Conservation (phyloP, 1,140 invertebrate species). For the Metopolophium dirhodum region DNA sequence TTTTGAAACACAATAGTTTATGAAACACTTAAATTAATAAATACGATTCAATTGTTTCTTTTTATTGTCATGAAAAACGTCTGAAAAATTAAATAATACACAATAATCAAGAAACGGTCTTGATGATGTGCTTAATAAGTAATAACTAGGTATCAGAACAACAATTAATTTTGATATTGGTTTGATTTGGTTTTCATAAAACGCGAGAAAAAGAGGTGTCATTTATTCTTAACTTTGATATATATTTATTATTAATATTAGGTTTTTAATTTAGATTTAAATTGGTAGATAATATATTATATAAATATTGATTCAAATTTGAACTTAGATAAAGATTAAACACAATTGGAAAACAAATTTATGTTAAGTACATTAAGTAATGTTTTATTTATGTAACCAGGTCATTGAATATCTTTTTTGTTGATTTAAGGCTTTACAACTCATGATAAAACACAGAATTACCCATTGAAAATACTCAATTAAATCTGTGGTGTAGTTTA, state of each 20-base stretch:
- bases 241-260: not conserved
- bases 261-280: not conserved
- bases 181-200: too few species aligned
- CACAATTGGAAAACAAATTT: not conserved
- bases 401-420: not conserved
- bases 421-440: not conserved
- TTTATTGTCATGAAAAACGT: too few species aligned
- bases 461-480: constrained; percentile 22
- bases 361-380: not conserved
- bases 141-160: too few species aligned
- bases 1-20: too few species aligned
- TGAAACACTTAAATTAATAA: too few species aligned
- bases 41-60: too few species aligned
- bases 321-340: not conserved
- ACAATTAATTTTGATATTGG: not conserved
- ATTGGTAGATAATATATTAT: not conserved
- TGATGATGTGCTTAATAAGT: not conserved
- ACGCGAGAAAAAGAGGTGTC: too few species aligned
- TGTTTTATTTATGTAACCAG: not conserved
- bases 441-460: not conserved
- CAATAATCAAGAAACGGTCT: not conserved
- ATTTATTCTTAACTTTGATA: not conserved
- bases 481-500: constrained; percentile 35
- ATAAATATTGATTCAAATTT: not conserved
- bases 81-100: not conserved